A percentile compares a stretch with the other conserved stretches of the same genome.
Evolutionary conservation across 2,797 vertebrate genomes (phyloP).

Genomic region (Pachyuromys duprasi): DNA sequence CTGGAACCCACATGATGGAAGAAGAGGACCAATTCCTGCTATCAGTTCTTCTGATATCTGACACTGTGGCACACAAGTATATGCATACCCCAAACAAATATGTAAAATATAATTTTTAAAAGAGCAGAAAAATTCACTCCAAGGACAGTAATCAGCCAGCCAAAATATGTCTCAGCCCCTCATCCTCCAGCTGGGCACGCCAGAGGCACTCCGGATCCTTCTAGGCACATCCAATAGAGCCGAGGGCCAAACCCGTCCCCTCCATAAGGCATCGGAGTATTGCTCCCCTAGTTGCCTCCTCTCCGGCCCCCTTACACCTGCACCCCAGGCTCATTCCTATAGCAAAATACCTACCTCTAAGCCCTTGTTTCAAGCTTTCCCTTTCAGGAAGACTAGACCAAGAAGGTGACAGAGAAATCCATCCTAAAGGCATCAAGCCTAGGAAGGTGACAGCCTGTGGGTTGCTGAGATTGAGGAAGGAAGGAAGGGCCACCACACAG

Average conservation of each 20-base stretch:
- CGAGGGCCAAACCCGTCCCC: accelerated
- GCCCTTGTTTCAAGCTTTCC: not conserved
- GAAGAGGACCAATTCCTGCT: not conserved
- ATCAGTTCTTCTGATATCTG: not conserved
- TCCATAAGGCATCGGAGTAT: accelerated
- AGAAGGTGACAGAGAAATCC: not conserved
- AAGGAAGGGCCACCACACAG: accelerated
- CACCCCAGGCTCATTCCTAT: not conserved
- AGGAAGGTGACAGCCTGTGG: not conserved
- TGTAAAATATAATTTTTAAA: not conserved
- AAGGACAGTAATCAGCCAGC: not conserved
- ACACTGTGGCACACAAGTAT: not conserved
- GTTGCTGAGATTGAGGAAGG: not conserved
- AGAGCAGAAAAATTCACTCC: not conserved
- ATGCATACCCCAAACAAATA: not conserved
- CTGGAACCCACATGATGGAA: not conserved
- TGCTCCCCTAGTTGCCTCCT: not conserved
- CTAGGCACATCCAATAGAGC: not conserved
- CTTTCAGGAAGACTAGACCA: not conserved
- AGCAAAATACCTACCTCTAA: not conserved
- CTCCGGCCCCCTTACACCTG: not conserved
- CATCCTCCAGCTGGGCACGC: not conserved
- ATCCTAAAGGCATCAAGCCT: not conserved
- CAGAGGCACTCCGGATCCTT: not conserved
- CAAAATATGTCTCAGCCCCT: not conserved